Percentiles rank a stretch among this genome's conserved stretches.
These are phyloP conservation scores for Diploptera punctata DNA, from an alignment of 2,888 invertebrate genomes.

Conservation along the genomic window DNA sequence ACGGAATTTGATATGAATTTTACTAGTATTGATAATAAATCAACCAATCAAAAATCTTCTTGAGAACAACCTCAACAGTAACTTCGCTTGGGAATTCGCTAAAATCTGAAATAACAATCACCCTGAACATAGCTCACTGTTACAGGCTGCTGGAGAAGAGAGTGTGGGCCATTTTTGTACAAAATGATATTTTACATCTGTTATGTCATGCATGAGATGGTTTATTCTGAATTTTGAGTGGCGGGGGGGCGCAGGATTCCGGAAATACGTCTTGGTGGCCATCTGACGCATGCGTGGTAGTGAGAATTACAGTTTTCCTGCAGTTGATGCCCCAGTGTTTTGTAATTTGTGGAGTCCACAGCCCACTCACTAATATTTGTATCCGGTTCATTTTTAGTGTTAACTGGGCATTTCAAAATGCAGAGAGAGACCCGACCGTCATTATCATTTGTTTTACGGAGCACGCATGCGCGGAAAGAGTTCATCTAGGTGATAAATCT, in stretches of 20 bases:
- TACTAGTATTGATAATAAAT: no score
- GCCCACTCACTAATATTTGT: constrained; percentile 13
- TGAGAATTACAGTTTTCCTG: constrained; percentile 47
- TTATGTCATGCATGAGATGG: constrained; percentile 24
- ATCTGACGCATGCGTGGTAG: constrained; percentile 50
- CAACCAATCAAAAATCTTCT: no score
- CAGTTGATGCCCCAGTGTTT: constrained; percentile 4
- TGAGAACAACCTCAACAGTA: no score
- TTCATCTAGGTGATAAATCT: no score
- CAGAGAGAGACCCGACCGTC: not conserved
- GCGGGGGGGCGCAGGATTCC: not conserved
- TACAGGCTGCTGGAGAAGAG: not conserved
- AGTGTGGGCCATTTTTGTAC: not conserved
- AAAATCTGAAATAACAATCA: no score
- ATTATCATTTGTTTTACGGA: no score
- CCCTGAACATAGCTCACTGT: constrained; percentile 1
- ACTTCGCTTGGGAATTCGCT: no score
- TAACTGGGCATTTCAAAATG: constrained; percentile 11
- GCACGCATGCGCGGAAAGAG: no score
- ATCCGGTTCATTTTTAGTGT: not conserved
- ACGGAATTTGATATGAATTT: no score
- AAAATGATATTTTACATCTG: constrained; percentile 23
- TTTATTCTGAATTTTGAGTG: constrained; percentile 23
- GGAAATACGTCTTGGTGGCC: constrained; percentile 29
- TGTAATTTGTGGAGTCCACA: constrained; percentile 27